Evolutionary conservation across 2,797 vertebrate species (phyloP).

Genomic region (Karalla daura): DNA sequence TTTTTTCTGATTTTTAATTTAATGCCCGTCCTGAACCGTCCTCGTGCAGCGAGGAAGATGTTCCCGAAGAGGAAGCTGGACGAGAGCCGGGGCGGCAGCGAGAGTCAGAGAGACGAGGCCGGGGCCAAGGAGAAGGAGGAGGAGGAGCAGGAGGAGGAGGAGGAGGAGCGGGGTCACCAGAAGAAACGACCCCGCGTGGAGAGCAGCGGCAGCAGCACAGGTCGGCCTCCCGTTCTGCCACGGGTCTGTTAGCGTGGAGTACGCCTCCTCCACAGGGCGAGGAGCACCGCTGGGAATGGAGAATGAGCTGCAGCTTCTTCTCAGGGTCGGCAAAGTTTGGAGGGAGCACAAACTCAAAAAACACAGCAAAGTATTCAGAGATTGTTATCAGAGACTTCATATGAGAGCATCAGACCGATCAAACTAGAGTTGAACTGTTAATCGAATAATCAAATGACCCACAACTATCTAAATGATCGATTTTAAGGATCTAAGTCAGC

Average conservation of each 20-base stretch:
- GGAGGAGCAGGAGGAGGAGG: constrained; percentile 60
- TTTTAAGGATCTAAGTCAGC: too few species aligned
- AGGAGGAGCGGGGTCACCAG: constrained; percentile 60
- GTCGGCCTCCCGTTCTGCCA: constrained; percentile 56
- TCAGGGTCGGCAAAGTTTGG: neutral
- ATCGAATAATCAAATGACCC: too few species aligned
- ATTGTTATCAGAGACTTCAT: too few species aligned
- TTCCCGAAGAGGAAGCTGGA: constrained; percentile 88
- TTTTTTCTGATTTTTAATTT: constrained; percentile 15
- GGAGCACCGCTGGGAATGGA: neutral
- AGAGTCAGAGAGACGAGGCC: constrained; percentile 63
- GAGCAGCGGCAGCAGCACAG: constrained; percentile 25
- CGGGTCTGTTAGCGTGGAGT: neutral
- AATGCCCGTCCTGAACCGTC: constrained; percentile 24
- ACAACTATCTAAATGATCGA: too few species aligned
- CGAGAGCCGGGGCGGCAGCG: constrained; percentile 59
- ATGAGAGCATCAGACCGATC: too few species aligned
- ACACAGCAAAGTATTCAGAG: too few species aligned
- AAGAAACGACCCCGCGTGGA: constrained; percentile 69
- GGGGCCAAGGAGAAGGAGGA: constrained; percentile 48
- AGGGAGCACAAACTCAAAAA: constrained; percentile 13
- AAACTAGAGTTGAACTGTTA: too few species aligned
- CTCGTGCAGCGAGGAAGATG: constrained; percentile 88
- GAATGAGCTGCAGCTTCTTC: neutral
- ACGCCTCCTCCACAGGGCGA: neutral